Conservation (phyloP, 2,888 invertebrate genomes). For the Cordilura impudica region DNA sequence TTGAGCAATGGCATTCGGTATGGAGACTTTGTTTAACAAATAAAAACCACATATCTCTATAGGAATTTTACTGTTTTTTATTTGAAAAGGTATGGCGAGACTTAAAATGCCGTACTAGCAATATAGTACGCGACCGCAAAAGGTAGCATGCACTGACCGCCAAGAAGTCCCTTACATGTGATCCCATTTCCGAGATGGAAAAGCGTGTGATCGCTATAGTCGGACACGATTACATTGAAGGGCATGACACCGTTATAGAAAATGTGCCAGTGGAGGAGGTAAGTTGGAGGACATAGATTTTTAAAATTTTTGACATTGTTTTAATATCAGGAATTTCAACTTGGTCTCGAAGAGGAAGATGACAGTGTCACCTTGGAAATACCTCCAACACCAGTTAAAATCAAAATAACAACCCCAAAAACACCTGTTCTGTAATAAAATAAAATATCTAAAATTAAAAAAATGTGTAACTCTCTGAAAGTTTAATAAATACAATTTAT, state of each 20-base stretch:
- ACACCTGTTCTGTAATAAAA: too few species aligned
- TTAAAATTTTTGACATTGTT: background rate
- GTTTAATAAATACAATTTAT: too few species aligned
- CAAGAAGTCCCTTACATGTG: background rate
- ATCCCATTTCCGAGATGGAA: background rate
- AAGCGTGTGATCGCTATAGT: background rate
- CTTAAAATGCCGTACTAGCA: background rate
- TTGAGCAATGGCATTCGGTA: background rate
- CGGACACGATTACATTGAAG: background rate
- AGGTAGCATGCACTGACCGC: background rate
- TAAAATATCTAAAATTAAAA: too few species aligned
- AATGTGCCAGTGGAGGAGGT: background rate
- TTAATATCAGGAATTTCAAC: too few species aligned
- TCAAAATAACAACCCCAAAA: too few species aligned
- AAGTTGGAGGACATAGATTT: background rate
- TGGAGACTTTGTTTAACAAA: background rate
- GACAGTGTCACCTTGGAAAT: background rate
- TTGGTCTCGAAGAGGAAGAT: background rate
- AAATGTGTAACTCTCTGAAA: too few species aligned
- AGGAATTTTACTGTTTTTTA: too few species aligned
- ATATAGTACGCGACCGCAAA: background rate
- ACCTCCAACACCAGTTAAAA: background rate
- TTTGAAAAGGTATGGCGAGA: too few species aligned
- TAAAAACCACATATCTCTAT: too few species aligned
- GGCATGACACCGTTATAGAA: background rate